These are phyloP conservation scores for Siniperca undulata DNA, from an alignment of 2,797 vertebrate genomes.

Conservation along the genomic window DNA sequence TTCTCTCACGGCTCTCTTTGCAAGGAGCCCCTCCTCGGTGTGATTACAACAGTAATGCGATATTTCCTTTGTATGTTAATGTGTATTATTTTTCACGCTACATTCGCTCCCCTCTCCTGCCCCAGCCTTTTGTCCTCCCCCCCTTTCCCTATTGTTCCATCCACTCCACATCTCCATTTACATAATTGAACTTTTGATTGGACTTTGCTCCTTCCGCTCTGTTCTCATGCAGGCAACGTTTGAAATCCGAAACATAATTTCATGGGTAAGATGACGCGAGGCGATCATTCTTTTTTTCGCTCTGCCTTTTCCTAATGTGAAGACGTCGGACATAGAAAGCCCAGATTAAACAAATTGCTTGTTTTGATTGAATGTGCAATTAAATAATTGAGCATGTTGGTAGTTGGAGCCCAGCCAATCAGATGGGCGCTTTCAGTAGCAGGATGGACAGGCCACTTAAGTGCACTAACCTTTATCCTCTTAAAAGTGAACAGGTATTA, in stretches of 20 bases:
- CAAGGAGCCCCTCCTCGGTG: conserved; percentile 50
- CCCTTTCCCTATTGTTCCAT: conserved; percentile 79
- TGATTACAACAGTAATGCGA: conserved; percentile 79
- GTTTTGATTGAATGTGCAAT: conserved; percentile 78
- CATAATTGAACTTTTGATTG: conserved; percentile 89
- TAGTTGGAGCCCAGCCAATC: conserved; percentile 64
- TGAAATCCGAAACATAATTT: conserved; percentile 81
- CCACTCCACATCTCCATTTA: conserved; percentile 84
- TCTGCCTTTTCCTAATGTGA: conserved; percentile 56
- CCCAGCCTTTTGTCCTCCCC: conserved; percentile 65
- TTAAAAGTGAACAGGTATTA: conserved; percentile 68
- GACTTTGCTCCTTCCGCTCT: conserved; percentile 71
- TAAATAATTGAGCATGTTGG: conserved; percentile 73
- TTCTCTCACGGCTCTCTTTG: conserved; percentile 48
- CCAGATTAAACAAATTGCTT: conserved; percentile 78
- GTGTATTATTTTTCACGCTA: conserved; percentile 84
- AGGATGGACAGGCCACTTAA: conserved; percentile 61
- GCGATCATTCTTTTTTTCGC: conserved; percentile 41
- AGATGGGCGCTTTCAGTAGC: conserved; percentile 41
- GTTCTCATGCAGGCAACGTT: conserved; percentile 61
- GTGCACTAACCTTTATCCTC: conserved; percentile 52
- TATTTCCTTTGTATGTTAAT: conserved; percentile 86
- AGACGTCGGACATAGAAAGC: conserved; percentile 55
- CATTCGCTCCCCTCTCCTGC: conserved; percentile 75
- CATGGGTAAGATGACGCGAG: conserved; percentile 78